Evolutionary conservation across 2,888 invertebrate genomes (phyloP).

Genomic region (Parnassius smintheus): DNA sequence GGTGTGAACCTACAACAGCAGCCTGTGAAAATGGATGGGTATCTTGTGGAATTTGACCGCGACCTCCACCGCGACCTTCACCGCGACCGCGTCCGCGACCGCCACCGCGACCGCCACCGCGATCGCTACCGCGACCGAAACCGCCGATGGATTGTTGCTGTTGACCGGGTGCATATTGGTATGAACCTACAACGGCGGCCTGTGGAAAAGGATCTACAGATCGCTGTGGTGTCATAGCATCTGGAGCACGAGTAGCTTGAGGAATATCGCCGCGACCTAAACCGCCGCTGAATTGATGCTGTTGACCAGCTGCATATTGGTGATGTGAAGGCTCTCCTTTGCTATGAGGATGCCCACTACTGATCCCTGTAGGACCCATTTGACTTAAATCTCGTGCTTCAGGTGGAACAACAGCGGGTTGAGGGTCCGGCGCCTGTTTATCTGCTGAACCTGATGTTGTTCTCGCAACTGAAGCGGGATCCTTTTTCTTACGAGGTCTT

Average conservation of each 20-base stretch:
- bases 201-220: not conserved
- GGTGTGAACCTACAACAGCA: no score
- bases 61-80: no score
- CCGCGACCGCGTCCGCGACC: no score
- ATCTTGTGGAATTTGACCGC: no score
- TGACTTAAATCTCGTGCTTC: not conserved
- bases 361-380: slow-evolving; percentile 16
- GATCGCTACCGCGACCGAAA: not conserved
- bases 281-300: not conserved
- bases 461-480: slow-evolving; percentile 25
- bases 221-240: not conserved
- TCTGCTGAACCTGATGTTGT: slow-evolving; percentile 10
- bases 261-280: not conserved
- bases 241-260: no score
- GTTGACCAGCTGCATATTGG: not conserved
- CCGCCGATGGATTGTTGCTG: not conserved
- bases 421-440: not conserved
- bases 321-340: not conserved
- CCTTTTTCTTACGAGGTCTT: slow-evolving; percentile 42
- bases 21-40: no score
- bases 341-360: slow-evolving; percentile 10
- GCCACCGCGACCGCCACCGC: no score
- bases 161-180: not conserved
- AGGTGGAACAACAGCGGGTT: slow-evolving; percentile 3
- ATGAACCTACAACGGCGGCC: not conserved